phyloP scores from a whole-genome alignment of 2,888 invertebrate species.

The Drosophila pseudotalamancana region DNA sequence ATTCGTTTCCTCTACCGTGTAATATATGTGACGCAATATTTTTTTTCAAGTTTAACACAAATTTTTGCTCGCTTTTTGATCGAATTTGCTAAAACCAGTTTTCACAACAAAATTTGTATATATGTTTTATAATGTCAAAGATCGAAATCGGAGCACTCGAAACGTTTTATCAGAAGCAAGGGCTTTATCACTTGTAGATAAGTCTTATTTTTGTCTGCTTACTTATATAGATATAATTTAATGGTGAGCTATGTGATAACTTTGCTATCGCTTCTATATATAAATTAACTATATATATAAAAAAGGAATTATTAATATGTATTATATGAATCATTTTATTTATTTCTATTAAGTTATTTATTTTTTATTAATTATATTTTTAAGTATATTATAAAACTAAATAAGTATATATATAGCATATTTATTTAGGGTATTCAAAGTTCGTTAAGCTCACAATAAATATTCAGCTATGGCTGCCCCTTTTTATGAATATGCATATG shows the following conservation, averaged over 20 bases:
- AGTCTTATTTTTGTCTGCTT: not conserved
- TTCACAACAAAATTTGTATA: not conserved
- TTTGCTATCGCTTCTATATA: too few relatives aligned
- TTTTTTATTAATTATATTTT: not conserved
- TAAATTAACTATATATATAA: too few relatives aligned
- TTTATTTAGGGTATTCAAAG: not conserved
- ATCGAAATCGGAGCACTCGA: too few relatives aligned
- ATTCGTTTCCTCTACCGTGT: not conserved
- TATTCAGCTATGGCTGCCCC: not conserved
- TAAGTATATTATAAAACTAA: not conserved
- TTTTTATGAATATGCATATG: constrained; percentile 23
- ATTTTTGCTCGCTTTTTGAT: too few relatives aligned
- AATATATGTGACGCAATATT: not conserved
- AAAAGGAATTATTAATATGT: too few relatives aligned
- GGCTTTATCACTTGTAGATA: not conserved
- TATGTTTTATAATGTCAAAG: constrained; percentile 2
- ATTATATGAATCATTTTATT: too few relatives aligned
- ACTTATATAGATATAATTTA: not conserved
- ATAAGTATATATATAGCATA: not conserved
- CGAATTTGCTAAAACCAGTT: not conserved
- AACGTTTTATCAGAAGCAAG: not conserved
- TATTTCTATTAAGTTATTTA: not conserved
- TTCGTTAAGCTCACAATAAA: not conserved
- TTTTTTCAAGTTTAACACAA: not conserved
- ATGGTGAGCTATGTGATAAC: too few relatives aligned